Conservation (phyloP, 2,797 vertebrate genomes). For the Tragelaphus oryx region DNA sequence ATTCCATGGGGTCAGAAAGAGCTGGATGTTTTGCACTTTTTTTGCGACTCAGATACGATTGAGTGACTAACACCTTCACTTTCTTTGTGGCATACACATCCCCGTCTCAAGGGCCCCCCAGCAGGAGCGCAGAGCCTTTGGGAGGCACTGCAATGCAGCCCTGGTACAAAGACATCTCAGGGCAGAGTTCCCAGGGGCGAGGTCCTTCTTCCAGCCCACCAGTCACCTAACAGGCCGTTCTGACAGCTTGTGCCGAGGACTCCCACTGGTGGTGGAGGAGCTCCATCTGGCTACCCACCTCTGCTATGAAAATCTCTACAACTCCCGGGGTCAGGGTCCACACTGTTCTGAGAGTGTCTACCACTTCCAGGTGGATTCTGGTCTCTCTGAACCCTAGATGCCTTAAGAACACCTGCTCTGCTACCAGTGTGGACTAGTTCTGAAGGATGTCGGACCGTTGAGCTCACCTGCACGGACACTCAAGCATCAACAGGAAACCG, state of each 20-base stretch:
- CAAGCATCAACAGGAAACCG: background rate
- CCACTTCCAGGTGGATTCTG: background rate
- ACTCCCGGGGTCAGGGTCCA: fast-evolving
- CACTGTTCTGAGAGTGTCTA: background rate
- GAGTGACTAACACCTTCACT: background rate
- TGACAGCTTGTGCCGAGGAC: background rate
- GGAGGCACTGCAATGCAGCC: background rate
- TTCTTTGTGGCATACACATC: background rate
- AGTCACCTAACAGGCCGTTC: background rate
- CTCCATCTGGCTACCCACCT: background rate
- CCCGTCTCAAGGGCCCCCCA: background rate
- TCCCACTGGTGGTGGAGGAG: background rate
- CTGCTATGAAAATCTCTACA: background rate
- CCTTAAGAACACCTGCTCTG: background rate
- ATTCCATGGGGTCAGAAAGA: background rate
- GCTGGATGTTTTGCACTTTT: background rate
- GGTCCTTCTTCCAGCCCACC: background rate
- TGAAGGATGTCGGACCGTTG: background rate
- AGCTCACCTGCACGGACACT: background rate
- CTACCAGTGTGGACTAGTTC: background rate
- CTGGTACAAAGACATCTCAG: background rate
- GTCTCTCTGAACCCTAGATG: background rate
- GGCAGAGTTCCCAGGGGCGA: background rate
- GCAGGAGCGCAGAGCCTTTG: background rate
- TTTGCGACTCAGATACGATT: background rate